Evolutionary conservation across 2,797 vertebrate species (phyloP).

Genomic region (Octomys mimax): DNA sequence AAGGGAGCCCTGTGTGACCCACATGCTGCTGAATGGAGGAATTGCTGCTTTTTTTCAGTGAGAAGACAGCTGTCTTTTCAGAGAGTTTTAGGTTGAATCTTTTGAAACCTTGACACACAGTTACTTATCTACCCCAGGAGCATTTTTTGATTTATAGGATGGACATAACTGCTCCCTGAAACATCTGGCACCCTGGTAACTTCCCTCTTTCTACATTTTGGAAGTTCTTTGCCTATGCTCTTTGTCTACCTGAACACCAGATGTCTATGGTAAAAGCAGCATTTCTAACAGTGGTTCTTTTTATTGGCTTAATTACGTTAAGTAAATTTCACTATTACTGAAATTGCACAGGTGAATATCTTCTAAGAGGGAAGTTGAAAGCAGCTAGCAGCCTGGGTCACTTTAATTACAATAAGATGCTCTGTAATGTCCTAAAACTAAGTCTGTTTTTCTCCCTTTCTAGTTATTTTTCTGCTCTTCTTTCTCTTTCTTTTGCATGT

Average conservation of each 20-base stretch:
- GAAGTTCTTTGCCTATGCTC: neutral
- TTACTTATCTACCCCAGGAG: neutral
- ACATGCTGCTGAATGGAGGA: neutral
- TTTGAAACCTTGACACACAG: neutral
- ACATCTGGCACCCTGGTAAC: neutral
- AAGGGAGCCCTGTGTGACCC: neutral
- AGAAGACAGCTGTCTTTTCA: neutral
- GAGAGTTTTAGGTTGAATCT: neutral
- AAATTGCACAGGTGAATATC: neutral
- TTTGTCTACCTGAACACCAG: neutral
- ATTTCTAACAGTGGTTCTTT: neutral
- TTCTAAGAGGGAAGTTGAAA: neutral
- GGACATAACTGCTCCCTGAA: neutral
- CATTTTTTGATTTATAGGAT: neutral
- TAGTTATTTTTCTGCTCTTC: neutral
- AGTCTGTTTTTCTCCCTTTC: neutral
- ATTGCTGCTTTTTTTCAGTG: neutral
- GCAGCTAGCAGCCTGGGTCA: neutral
- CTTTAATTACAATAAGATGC: too few relatives aligned
- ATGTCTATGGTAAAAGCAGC: neutral
- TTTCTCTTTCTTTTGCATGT: neutral
- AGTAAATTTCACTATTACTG: neutral
- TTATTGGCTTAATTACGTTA: neutral
- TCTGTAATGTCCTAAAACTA: neutral
- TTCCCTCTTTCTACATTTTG: neutral